Conservation (phyloP, 2,797 vertebrate genomes). For the Melanotaenia pygmaea region DNA sequence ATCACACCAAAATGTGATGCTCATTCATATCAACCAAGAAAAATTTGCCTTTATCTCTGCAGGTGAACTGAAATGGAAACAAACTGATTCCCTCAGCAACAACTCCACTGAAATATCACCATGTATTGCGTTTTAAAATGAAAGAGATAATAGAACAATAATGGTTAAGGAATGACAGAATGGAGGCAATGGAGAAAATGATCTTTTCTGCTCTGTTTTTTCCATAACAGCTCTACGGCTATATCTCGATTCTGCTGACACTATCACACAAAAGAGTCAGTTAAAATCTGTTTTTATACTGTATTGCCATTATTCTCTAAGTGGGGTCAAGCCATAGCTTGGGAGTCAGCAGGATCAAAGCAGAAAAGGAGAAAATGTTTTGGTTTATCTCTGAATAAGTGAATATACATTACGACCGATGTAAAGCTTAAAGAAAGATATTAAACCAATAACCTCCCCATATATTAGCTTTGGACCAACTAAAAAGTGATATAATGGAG, state of each 20-base stretch:
- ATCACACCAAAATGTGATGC: constrained; percentile 33
- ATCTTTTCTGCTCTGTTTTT: neutral
- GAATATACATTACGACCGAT: no score
- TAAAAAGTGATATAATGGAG: no score
- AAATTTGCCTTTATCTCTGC: constrained; percentile 30
- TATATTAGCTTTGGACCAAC: no score
- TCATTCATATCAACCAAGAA: constrained; percentile 38
- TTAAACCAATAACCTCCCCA: no score
- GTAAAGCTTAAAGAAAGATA: no score
- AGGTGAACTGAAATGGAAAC: constrained; percentile 29
- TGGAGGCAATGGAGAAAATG: neutral
- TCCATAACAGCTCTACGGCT: neutral
- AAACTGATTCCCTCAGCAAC: constrained; percentile 38
- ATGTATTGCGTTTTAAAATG: constrained; percentile 1
- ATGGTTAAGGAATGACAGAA: neutral
- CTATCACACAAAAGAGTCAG: neutral
- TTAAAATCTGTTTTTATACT: neutral
- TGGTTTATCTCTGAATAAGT: no score
- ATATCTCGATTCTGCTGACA: neutral
- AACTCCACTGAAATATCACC: neutral
- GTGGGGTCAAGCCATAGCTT: no score
- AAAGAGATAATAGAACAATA: neutral
- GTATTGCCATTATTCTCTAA: neutral
- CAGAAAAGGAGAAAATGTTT: no score
- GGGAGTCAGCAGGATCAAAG: neutral